Evolutionary conservation across 2,888 invertebrate species (phyloP).

Genomic region (Lasioglossum leucozonium): DNA sequence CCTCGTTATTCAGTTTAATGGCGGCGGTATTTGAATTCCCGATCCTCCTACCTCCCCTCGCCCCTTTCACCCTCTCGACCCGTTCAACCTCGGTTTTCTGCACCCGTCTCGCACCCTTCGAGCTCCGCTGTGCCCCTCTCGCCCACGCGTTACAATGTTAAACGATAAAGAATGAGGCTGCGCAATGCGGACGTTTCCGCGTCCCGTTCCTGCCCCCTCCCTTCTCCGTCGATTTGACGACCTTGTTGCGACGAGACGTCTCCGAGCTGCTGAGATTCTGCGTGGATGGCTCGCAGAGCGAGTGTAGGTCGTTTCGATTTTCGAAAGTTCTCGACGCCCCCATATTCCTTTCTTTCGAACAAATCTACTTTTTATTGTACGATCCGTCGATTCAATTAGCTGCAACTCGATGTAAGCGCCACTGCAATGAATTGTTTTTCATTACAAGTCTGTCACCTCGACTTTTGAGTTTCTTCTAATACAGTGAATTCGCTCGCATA

Average conservation of each 20-base stretch:
- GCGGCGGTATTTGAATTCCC: slow-evolving; percentile 84
- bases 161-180: slow-evolving; percentile 58
- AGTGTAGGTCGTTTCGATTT: not conserved
- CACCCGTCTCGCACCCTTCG: slow-evolving; percentile 5
- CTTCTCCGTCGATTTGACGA: not conserved
- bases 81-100: slow-evolving; percentile 19
- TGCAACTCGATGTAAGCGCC: too few species aligned
- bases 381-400: not conserved
- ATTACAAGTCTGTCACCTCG: too few species aligned
- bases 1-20: slow-evolving; percentile 85
- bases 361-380: not conserved
- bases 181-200: slow-evolving; percentile 54
- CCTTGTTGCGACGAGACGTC: slow-evolving; percentile 7
- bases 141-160: slow-evolving; percentile 45
- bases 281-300: not conserved
- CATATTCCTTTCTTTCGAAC: not conserved
- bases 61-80: slow-evolving; percentile 7
- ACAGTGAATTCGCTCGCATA: too few species aligned
- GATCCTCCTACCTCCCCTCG: slow-evolving; percentile 76
- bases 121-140: not conserved
- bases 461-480: too few species aligned
- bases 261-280: not conserved
- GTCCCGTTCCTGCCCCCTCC: not conserved
- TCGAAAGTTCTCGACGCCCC: not conserved
- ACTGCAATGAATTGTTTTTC: too few species aligned